Percentiles rank a stretch among this genome's conserved stretches.
These are phyloP conservation scores for Anodontia alba DNA, from an alignment of 2,888 invertebrate species.

Conservation along the genomic window DNA sequence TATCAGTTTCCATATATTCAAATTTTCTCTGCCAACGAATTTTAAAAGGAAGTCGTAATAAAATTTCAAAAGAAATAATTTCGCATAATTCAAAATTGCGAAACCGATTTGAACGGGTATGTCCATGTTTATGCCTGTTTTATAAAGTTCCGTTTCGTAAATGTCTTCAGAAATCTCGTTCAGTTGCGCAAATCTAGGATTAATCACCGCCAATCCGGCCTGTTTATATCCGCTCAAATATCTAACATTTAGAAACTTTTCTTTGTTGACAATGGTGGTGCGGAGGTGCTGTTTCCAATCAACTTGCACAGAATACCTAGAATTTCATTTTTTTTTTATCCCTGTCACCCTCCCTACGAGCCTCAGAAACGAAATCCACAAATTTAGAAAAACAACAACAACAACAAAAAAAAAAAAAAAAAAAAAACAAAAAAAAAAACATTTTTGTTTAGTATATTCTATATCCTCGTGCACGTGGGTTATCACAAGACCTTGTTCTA, in stretches of 20 bases:
- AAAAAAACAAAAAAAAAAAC: too few species aligned
- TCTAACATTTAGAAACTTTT: neutral
- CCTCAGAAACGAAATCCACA: neutral
- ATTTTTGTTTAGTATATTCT: neutral
- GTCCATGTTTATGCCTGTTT: conserved; percentile 23
- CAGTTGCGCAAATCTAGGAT: neutral
- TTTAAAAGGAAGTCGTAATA: conserved; percentile 46
- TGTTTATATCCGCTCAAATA: neutral
- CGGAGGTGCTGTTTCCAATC: neutral
- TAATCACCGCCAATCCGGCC: neutral
- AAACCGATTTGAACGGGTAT: conserved; percentile 50
- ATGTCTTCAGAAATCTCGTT: neutral
- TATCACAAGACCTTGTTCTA: neutral
- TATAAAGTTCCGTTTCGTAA: conserved; percentile 10
- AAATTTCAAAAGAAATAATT: conserved; percentile 49
- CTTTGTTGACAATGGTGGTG: neutral
- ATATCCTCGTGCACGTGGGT: neutral
- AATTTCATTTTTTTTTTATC: neutral
- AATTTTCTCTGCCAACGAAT: conserved; percentile 31
- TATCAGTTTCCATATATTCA: conserved; percentile 55
- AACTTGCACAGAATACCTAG: neutral
- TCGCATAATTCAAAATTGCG: conserved; percentile 59
- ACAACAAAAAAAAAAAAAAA: too few species aligned
- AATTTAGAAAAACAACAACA: neutral
- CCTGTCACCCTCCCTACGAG: neutral